A percentile compares a stretch with the other conserved stretches of the same genome.
phyloP scores from a whole-genome alignment of 2,113 vertebrate genomes.

The Deroptyus accipitrinus region DNA sequence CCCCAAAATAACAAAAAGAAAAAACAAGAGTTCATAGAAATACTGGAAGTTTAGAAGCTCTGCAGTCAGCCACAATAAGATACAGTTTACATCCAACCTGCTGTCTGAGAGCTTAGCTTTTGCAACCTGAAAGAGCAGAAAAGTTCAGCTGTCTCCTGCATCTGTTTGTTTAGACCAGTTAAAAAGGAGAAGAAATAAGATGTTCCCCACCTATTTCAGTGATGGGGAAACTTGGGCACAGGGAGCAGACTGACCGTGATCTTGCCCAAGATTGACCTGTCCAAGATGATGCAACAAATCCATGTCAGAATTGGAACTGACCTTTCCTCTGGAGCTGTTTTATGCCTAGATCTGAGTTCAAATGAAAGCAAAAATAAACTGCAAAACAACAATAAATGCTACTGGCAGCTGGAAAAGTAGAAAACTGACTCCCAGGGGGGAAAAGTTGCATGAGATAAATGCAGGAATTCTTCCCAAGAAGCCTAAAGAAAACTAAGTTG shows the following conservation, averaged over 20 bases:
- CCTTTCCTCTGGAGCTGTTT: neutral
- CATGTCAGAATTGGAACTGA: neutral
- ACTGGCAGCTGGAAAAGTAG: neutral
- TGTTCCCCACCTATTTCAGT: neutral
- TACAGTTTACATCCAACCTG: neutral
- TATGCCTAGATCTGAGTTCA: neutral
- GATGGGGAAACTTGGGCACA: neutral
- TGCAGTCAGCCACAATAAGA: neutral
- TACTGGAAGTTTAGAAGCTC: neutral
- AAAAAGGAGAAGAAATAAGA: neutral
- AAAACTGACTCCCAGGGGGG: neutral
- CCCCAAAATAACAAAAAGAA: neutral
- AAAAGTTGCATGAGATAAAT: neutral
- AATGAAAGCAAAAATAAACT: conserved; percentile 2
- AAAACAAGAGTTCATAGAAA: neutral
- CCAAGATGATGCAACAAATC: neutral
- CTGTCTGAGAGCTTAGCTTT: neutral
- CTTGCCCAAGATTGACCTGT: neutral
- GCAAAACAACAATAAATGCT: neutral
- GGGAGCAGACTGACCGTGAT: neutral
- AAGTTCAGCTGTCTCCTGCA: neutral
- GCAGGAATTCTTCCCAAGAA: neutral
- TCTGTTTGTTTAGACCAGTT: neutral
- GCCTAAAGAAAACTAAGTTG: neutral
- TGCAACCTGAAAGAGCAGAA: neutral